Conservation (phyloP, 2,888 invertebrate species). For the Anticlea derivata region DNA sequence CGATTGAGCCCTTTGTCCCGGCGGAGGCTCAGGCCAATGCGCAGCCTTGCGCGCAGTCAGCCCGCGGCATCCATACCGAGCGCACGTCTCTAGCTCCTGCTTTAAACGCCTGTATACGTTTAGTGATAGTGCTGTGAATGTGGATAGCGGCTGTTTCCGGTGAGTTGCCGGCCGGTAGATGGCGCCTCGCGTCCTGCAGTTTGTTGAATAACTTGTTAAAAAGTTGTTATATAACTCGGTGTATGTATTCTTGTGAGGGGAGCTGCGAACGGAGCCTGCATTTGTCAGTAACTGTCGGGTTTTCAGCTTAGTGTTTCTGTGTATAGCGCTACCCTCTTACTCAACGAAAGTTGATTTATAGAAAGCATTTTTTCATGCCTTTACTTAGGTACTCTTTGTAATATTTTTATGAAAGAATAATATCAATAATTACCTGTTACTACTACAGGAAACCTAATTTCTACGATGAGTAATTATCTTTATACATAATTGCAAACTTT, state of each 20-base stretch:
- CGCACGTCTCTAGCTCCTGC: conserved; percentile 44
- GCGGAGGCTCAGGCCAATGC: conserved; percentile 44
- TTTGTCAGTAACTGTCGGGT: neutral
- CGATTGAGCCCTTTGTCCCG: conserved; percentile 54
- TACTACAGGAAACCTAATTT: too few relatives aligned
- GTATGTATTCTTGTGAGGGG: neutral
- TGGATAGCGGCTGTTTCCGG: conserved; percentile 29
- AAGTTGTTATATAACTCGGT: conserved; percentile 19
- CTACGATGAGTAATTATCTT: too few relatives aligned
- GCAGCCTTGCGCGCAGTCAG: conserved; percentile 46
- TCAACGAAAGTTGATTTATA: neutral
- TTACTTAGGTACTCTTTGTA: too few relatives aligned
- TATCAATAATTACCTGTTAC: too few relatives aligned
- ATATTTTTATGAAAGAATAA: too few relatives aligned
- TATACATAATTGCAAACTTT: too few relatives aligned
- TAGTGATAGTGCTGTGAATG: conserved; percentile 27
- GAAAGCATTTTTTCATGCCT: neutral
- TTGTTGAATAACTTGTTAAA: conserved; percentile 25
- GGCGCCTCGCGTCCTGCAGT: conserved; percentile 74
- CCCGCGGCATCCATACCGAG: conserved; percentile 50
- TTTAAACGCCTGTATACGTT: conserved; percentile 35
- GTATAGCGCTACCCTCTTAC: neutral
- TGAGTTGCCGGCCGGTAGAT: conserved; percentile 55
- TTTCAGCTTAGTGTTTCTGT: too few relatives aligned
- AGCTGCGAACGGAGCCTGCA: neutral